Evolutionary conservation across 2,797 vertebrate genomes (phyloP).

Genomic region (Buphagus erythrorhynchus): DNA sequence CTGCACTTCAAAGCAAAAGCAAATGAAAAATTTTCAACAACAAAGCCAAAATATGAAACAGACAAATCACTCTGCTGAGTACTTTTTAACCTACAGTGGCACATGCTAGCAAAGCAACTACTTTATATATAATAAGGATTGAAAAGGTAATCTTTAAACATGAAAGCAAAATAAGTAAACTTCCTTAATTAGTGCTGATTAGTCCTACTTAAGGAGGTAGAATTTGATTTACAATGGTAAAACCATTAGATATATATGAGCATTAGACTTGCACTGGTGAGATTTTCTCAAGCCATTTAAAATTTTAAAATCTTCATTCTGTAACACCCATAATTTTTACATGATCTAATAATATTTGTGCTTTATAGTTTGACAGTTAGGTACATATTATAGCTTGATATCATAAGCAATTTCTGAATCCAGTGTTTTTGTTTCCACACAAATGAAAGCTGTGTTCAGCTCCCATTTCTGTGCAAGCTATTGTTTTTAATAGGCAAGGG

Average conservation of each 20-base stretch:
- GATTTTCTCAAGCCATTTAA: background rate
- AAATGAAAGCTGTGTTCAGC: background rate
- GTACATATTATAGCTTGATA: background rate
- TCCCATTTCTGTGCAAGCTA: background rate
- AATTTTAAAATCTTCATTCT: background rate
- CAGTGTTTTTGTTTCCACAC: background rate
- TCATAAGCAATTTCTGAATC: background rate
- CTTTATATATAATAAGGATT: constrained; percentile 25
- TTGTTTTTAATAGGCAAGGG: background rate
- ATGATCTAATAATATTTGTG: background rate
- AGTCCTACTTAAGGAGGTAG: constrained; percentile 25
- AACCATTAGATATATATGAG: background rate
- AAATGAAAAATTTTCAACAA: constrained; percentile 74
- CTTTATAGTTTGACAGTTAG: background rate
- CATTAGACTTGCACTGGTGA: background rate
- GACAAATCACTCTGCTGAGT: constrained; percentile 72
- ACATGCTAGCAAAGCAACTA: constrained; percentile 39
- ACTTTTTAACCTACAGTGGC: constrained; percentile 73
- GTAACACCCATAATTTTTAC: background rate
- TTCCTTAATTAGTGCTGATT: constrained; percentile 66
- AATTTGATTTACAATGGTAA: constrained; percentile 14
- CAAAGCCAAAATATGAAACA: constrained; percentile 72
- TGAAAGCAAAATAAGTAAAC: constrained; percentile 65
- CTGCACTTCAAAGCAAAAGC: constrained; percentile 74
- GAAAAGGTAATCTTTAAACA: constrained; percentile 62